A percentile compares a stretch with the other conserved stretches of the same genome.
Conservation (phyloP, 1,140 invertebrate genomes). For the Trachymyrmex cornetzi region DNA sequence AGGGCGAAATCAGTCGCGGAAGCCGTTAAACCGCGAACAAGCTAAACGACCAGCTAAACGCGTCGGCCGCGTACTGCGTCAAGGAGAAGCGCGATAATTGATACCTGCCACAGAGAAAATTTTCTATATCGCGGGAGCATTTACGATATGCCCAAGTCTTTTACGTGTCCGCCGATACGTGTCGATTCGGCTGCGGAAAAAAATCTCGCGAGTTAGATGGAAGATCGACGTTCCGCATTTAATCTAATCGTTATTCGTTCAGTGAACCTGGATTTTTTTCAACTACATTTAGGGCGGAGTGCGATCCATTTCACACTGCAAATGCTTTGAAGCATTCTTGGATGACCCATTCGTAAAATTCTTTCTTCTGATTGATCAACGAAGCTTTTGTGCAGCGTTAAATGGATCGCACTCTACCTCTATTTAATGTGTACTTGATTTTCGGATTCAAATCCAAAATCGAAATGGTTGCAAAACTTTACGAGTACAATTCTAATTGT, state of each 20-base stretch:
- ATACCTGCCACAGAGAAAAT: constrained; percentile 65
- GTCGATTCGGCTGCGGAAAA: neutral
- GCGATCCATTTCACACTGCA: too few relatives aligned
- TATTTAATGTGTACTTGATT: too few relatives aligned
- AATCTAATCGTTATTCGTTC: neutral
- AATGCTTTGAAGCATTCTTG: too few relatives aligned
- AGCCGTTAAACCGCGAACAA: constrained; percentile 71
- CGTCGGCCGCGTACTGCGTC: constrained; percentile 27
- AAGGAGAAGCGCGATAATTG: constrained; percentile 69
- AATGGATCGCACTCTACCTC: too few relatives aligned
- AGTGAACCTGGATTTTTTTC: too few relatives aligned
- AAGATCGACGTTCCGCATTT: neutral
- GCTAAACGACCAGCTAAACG: constrained; percentile 46
- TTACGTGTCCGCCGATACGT: neutral
- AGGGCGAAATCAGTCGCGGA: constrained; percentile 59
- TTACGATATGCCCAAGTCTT: constrained; percentile 18
- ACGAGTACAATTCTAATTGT: too few relatives aligned
- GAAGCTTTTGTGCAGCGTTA: too few relatives aligned
- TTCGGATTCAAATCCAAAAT: too few relatives aligned
- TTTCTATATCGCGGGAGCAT: constrained; percentile 7
- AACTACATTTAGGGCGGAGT: too few relatives aligned
- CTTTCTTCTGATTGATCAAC: too few relatives aligned
- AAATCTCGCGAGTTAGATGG: neutral
- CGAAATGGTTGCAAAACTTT: too few relatives aligned
- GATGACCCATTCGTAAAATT: too few relatives aligned